Conservation (phyloP, 2,113 vertebrate species). For the Hiodon tergisus region DNA sequence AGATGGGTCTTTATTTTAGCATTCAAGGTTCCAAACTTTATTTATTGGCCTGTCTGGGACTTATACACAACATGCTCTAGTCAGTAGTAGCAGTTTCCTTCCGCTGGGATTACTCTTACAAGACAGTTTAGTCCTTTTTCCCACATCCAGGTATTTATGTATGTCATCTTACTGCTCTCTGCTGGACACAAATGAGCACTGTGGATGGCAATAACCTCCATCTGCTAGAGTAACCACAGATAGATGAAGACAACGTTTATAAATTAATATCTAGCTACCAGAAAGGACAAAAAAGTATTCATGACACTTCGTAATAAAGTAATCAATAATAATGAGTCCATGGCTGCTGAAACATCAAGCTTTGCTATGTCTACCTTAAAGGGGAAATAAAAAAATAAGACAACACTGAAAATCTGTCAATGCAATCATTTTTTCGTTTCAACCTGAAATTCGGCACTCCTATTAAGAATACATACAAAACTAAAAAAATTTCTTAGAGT, state of each 20-base stretch:
- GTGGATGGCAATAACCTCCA: background rate
- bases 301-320: too few relatives aligned
- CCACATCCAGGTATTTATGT: background rate
- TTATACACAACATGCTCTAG: background rate
- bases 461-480: too few relatives aligned
- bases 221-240: background rate
- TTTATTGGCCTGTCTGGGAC: constrained; percentile 9
- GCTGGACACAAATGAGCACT: constrained; percentile 16
- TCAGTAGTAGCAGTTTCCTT: background rate
- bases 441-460: too few relatives aligned
- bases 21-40: background rate
- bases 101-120: background rate
- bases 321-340: too few relatives aligned
- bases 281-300: too few relatives aligned
- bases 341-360: too few relatives aligned
- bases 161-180: constrained; percentile 25
- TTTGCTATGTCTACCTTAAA: too few relatives aligned
- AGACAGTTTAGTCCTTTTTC: background rate
- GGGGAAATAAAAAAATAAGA: too few relatives aligned
- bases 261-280: too few relatives aligned
- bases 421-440: too few relatives aligned
- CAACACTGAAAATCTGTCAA: too few relatives aligned
- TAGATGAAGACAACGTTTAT: background rate
- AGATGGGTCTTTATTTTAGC: background rate
- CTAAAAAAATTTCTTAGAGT: too few relatives aligned